Percentiles rank a stretch among this genome's conserved stretches.
phyloP scores from a whole-genome alignment of 2,888 invertebrate species.

The Orthosia cruda region DNA sequence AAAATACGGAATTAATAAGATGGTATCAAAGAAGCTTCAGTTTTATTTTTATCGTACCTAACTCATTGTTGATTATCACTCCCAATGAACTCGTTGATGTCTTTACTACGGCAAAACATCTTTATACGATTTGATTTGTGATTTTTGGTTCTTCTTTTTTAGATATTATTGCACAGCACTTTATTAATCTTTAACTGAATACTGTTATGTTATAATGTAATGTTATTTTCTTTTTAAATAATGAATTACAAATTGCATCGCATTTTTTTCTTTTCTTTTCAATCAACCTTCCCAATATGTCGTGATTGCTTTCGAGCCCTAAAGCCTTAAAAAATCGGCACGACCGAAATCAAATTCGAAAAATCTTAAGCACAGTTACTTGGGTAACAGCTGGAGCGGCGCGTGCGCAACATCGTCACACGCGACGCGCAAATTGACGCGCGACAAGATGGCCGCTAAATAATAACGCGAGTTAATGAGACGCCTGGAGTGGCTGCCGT shows the following conservation, averaged over 20 bases:
- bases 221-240: neutral
- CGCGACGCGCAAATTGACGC: conserved; percentile 77
- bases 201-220: neutral
- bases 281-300: conserved; percentile 20
- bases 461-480: conserved; percentile 81
- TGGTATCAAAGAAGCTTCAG: neutral
- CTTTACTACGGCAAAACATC: conserved; percentile 68
- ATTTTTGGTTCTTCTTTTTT: neutral
- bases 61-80: neutral
- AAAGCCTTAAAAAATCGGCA: conserved; percentile 25
- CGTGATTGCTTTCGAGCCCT: conserved; percentile 14
- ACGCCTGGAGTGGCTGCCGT: conserved; percentile 49
- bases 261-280: neutral
- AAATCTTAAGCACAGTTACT: conserved; percentile 50
- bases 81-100: conserved; percentile 75
- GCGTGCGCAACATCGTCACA: conserved; percentile 72
- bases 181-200: neutral
- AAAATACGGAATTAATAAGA: neutral
- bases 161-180: too few species aligned
- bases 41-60: neutral
- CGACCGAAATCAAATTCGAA: conserved; percentile 44
- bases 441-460: conserved; percentile 75
- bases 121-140: neutral
- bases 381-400: conserved; percentile 63
- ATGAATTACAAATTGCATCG: neutral